phyloP scores from a whole-genome alignment of 1,140 invertebrate genomes.

The Samia ricini region DNA sequence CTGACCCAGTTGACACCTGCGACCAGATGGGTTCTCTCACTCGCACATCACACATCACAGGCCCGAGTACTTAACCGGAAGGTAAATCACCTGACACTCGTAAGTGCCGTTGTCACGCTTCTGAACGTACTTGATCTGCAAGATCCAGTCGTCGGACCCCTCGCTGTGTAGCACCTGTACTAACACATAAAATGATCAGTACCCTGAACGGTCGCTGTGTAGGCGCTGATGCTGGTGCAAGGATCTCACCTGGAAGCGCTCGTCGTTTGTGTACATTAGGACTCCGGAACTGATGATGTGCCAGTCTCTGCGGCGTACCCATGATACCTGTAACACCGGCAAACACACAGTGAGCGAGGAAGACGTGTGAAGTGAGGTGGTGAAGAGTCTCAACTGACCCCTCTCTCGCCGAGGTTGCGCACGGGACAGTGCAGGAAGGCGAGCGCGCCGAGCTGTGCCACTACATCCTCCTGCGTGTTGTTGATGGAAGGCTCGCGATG shows the following conservation, averaged over 20 bases:
- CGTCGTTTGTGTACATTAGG: slow-evolving; percentile 94
- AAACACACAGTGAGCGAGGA: not conserved
- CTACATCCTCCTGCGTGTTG: slow-evolving; percentile 81
- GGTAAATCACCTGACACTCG: slow-evolving; percentile 90
- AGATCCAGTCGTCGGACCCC: slow-evolving; percentile 87
- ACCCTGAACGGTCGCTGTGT: not conserved
- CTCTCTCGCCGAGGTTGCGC: slow-evolving; percentile 66
- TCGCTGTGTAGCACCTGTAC: slow-evolving; percentile 78
- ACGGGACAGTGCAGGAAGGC: slow-evolving; percentile 88
- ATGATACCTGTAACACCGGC: slow-evolving; percentile 85
- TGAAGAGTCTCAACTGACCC: slow-evolving; percentile 39
- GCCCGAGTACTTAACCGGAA: not conserved
- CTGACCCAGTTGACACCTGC: slow-evolving; percentile 90
- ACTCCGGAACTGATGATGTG: slow-evolving; percentile 94
- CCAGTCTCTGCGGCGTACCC: slow-evolving; percentile 93
- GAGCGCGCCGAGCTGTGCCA: slow-evolving; percentile 88
- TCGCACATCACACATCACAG: not conserved
- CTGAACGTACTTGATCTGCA: slow-evolving; percentile 96
- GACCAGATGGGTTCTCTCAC: not conserved
- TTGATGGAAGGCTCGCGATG: slow-evolving; percentile 79
- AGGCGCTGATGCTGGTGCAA: not conserved
- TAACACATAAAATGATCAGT: not conserved
- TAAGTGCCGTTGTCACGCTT: slow-evolving; percentile 95
- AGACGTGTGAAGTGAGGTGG: not conserved
- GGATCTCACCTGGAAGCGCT: slow-evolving; percentile 84